A percentile compares a stretch with the other conserved stretches of the same genome.
Conservation (phyloP, 2,113 vertebrate species). For the Pachycephala philippinensis region DNA sequence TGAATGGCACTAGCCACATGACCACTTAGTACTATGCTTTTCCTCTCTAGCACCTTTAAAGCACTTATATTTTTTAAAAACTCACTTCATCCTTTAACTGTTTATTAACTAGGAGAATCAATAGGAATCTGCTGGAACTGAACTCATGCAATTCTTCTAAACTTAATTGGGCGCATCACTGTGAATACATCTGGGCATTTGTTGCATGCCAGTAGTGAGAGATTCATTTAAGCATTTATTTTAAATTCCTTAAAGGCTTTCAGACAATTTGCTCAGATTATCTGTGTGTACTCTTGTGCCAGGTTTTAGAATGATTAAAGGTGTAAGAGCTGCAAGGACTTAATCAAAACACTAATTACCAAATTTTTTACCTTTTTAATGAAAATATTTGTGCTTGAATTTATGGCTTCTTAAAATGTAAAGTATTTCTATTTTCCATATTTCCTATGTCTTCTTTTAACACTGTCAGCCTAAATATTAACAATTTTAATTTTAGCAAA, state of each 20-base stretch:
- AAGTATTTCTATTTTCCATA: not conserved
- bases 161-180: slow-evolving; percentile 1
- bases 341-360: not conserved
- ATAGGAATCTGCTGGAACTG: slow-evolving; percentile 56
- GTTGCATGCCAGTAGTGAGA: slow-evolving; percentile 3
- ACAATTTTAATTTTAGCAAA: not conserved
- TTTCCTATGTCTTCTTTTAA: not conserved
- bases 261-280: not conserved
- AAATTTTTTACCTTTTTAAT: not conserved
- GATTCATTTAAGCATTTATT: slow-evolving; percentile 13
- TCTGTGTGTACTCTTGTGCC: not conserved
- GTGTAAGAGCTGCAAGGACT: not conserved
- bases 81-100: slow-evolving; percentile 78
- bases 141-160: slow-evolving; percentile 55
- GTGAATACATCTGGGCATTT: slow-evolving; percentile 12
- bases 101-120: slow-evolving; percentile 76
- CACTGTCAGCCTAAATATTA: not conserved
- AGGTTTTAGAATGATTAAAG: not conserved
- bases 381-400: not conserved
- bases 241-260: slow-evolving; percentile 13
- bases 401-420: not conserved
- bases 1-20: slow-evolving; percentile 85
- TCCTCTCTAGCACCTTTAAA: slow-evolving; percentile 77
- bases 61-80: slow-evolving; percentile 74
- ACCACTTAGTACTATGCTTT: slow-evolving; percentile 87